Evolutionary conservation across 2,888 invertebrate genomes (phyloP), one percentile per base, ranked within the genome.

Genomic region (Drosophila differens): DNA sequence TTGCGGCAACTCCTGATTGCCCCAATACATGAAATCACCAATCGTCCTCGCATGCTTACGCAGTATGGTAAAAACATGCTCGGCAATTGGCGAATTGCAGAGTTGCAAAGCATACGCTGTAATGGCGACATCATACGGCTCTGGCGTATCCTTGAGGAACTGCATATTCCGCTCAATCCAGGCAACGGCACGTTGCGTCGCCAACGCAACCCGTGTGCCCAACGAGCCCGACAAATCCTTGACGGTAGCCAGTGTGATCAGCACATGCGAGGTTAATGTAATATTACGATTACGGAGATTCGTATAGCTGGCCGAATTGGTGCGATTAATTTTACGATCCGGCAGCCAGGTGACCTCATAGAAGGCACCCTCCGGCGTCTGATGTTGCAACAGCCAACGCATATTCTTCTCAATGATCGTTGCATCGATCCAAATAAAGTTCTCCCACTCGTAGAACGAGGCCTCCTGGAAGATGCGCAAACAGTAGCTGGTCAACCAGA

Each of bases 401-500:
- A 98, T 97, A 0, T 98, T 96, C 92, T 96, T 96, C 6, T 97
- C 95, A 85, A 99, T 97, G 4, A 97, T 97, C 52, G 95, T 94
- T 0, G 98, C 97, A 93, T 99, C 98, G 79, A 99, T 98, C 93
- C 97, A 99, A 65, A 99, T 96, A 91, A 96, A 98, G 93, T 98
- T 98, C 94, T 99, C 98, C 99, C 99, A 99, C 92, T 99, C 99
- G 90, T 98, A 98, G 93, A 98, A 98, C 44, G 97, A 97, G 0
- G 98, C 98, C 91, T 98, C 97, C 92, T 98, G 97, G 92, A 99
- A 96, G 58, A 97, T 95, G 79, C 97, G 95, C 0, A 97, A 96
- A 90, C 97, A 97, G 93, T 97, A 98, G 0, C 99, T 97, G 0
- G 99, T 99, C 78, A 99, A 93, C 98, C 98, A 98, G 0, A 98